A percentile compares a stretch with the other conserved stretches of the same genome.
phyloP scores from a whole-genome alignment of 35 echinoderm and acorn worm genomes.

The Heliocidaris erythrogramma region DNA sequence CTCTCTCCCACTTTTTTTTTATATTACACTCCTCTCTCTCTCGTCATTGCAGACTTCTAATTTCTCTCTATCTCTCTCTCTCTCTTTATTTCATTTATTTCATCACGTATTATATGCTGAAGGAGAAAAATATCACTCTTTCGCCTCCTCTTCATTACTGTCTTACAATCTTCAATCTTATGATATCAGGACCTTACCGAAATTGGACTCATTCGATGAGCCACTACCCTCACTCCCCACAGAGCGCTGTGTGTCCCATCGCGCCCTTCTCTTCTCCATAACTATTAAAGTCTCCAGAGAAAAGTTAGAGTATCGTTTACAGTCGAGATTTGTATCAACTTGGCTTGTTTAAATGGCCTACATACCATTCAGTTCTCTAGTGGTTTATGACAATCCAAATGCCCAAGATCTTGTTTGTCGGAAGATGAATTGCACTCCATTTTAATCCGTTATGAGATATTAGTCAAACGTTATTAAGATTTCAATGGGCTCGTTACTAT shows the following conservation, averaged over 20 bases:
- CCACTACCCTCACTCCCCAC: not conserved
- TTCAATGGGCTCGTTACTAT: not conserved
- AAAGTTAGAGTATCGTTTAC: not conserved
- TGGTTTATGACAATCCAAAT: not conserved
- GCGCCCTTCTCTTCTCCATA: not conserved
- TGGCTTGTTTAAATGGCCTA: not conserved
- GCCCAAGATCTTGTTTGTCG: not conserved
- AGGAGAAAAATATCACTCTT: not conserved
- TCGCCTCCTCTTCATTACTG: not conserved
- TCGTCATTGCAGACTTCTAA: too few relatives aligned
- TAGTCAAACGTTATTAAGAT: not conserved
- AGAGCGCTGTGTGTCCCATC: not conserved
- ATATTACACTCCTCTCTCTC: too few relatives aligned
- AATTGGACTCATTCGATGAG: not conserved
- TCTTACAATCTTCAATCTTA: not conserved
- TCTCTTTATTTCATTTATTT: not conserved
- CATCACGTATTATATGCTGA: not conserved
- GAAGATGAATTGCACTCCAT: not conserved
- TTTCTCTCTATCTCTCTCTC: too few relatives aligned
- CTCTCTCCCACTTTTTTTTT: too few relatives aligned
- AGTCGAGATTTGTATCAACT: not conserved
- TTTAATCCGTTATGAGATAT: constrained; percentile 5
- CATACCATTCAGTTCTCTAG: not conserved
- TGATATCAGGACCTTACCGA: not conserved
- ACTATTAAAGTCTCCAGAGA: not conserved